phyloP scores from a whole-genome alignment of 2,888 invertebrate species.

The Lasioglossum morio region DNA sequence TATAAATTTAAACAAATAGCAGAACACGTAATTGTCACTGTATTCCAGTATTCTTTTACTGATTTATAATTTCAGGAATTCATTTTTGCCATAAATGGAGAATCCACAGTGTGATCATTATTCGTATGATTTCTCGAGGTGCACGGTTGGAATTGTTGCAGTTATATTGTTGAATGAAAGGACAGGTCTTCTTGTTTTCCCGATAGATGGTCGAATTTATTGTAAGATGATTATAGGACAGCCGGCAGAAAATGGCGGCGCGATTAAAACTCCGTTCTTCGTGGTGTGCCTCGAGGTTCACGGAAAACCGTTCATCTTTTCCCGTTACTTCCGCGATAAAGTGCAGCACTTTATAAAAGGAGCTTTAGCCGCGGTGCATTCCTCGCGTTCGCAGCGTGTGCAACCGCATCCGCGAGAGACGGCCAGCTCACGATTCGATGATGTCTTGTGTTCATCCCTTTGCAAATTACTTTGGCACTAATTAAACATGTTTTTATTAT shows the following conservation, averaged over 20 bases:
- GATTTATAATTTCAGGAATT: not conserved
- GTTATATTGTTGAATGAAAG: not conserved
- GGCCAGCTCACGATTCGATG: constrained; percentile 9
- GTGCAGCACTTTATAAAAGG: constrained; percentile 33
- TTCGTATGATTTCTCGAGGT: not conserved
- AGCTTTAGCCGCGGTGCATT: not conserved
- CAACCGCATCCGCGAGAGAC: not conserved
- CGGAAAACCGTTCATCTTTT: constrained; percentile 50
- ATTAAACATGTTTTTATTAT: constrained; percentile 81
- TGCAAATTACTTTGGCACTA: constrained; percentile 80
- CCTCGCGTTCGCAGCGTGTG: constrained; percentile 3
- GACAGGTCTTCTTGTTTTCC: not conserved
- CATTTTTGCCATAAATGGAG: not conserved
- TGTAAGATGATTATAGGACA: constrained; percentile 1
- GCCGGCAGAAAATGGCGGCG: not conserved
- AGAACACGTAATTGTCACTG: not conserved
- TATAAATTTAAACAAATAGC: not conserved
- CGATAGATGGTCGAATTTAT: not conserved
- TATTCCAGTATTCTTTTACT: not conserved
- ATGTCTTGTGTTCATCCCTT: constrained; percentile 54
- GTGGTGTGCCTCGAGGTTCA: constrained; percentile 23
- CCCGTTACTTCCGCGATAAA: constrained; percentile 49
- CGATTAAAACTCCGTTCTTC: constrained; percentile 22
- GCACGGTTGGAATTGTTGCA: not conserved
- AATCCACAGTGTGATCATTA: not conserved